A percentile compares a stretch with the other conserved stretches of the same genome.
Conservation (phyloP, 2,888 invertebrate genomes). For the Amblyjoppa proteus region DNA sequence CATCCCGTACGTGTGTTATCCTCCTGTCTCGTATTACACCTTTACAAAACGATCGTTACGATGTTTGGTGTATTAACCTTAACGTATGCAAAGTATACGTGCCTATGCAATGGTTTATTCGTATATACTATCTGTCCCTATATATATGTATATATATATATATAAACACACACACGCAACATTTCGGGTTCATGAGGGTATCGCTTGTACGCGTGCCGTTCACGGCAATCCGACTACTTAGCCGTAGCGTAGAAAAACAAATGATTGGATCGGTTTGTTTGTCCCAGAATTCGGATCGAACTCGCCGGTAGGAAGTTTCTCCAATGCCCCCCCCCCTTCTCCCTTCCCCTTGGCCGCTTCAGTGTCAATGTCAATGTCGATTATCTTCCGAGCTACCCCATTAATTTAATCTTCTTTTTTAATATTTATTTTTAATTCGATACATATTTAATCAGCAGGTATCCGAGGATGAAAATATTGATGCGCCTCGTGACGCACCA, state of each 20-base stretch:
- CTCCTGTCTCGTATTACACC: slow-evolving; percentile 59
- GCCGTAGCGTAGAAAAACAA: slow-evolving; percentile 76
- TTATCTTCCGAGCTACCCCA: slow-evolving; percentile 9
- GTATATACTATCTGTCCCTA: slow-evolving; percentile 11
- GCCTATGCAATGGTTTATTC: slow-evolving; percentile 13
- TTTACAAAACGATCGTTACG: slow-evolving; percentile 37
- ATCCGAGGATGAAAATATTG: slow-evolving; percentile 38
- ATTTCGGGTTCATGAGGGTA: slow-evolving; percentile 30
- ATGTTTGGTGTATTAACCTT: slow-evolving; percentile 37
- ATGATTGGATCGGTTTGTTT: slow-evolving; percentile 78
- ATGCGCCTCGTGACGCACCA: slow-evolving; percentile 48
- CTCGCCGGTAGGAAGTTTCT: slow-evolving; percentile 10
- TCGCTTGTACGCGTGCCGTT: slow-evolving; percentile 39
- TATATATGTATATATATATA: slow-evolving; percentile 36
- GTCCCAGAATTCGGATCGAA: slow-evolving; percentile 53
- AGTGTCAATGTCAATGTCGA: slow-evolving; percentile 45
- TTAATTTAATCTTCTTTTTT: slow-evolving; percentile 19
- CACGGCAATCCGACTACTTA: slow-evolving; percentile 74
- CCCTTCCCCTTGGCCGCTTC: not conserved
- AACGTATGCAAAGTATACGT: slow-evolving; percentile 36
- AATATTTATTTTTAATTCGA: slow-evolving; percentile 22
- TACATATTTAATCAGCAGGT: slow-evolving; percentile 51
- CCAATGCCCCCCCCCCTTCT: not conserved
- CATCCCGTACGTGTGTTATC: slow-evolving; percentile 17
- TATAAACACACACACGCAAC: not conserved